phyloP scores from a whole-genome alignment of 2,888 invertebrate species.

The Drosophila buzzatii region DNA sequence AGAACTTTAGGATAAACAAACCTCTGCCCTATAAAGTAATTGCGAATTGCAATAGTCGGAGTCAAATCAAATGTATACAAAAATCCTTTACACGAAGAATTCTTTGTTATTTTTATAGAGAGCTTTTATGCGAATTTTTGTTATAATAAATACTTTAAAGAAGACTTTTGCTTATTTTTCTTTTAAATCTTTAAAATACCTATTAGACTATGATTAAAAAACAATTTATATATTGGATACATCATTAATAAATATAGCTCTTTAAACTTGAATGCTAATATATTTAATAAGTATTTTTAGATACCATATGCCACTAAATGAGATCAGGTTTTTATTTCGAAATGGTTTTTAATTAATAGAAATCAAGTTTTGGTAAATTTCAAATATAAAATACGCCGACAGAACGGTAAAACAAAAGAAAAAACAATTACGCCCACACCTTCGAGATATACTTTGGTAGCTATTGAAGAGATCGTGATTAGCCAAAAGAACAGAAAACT shows the following conservation, averaged over 20 bases:
- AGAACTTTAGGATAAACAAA: too few relatives aligned
- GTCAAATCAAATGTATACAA: too few relatives aligned
- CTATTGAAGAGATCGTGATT: constrained; percentile 38
- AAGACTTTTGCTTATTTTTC: neutral
- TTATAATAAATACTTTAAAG: neutral
- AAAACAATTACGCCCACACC: constrained; percentile 47
- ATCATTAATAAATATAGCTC: neutral
- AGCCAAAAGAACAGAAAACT: constrained; percentile 9
- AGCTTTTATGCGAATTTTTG: neutral
- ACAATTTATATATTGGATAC: neutral
- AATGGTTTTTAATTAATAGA: neutral
- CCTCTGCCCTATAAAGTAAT: neutral
- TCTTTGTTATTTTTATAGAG: neutral
- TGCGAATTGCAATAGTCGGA: neutral
- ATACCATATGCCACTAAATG: neutral
- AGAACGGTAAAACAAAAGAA: constrained; percentile 30
- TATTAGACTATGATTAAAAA: neutral
- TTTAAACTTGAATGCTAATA: neutral
- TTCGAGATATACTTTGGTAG: constrained; percentile 1
- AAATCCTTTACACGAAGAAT: neutral
- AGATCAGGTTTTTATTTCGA: constrained; percentile 10
- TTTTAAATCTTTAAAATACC: neutral
- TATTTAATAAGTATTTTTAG: neutral
- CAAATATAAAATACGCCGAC: constrained; percentile 7
- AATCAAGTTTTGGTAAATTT: constrained; percentile 1